These are phyloP conservation scores for Stenodema calcarata DNA, from an alignment of 2,888 invertebrate species.

Conservation along the genomic window DNA sequence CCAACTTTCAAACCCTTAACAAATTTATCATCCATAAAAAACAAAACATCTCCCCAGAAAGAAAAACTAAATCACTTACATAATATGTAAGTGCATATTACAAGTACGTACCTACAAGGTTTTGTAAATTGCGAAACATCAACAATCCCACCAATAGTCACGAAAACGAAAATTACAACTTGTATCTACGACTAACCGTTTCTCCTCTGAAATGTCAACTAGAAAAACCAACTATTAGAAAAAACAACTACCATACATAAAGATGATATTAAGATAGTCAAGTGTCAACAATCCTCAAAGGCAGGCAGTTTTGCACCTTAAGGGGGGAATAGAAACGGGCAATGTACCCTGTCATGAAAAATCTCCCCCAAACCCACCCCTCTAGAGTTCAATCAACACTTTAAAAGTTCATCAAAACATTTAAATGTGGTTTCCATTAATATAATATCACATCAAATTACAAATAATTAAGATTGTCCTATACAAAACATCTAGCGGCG, in stretches of 20 bases:
- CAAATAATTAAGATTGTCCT: constrained; percentile 57
- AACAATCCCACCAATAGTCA: background rate
- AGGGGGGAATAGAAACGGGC: background rate
- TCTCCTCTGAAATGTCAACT: background rate
- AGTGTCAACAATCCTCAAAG: background rate
- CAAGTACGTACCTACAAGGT: background rate
- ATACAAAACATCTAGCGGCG: constrained; percentile 56
- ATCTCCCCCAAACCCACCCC: background rate
- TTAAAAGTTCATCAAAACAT: constrained; percentile 1
- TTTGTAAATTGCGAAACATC: background rate
- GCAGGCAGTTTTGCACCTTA: background rate
- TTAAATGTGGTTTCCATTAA: constrained; percentile 22
- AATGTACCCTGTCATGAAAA: constrained; percentile 34
- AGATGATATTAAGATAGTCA: background rate
- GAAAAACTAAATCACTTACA: background rate
- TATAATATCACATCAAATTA: constrained; percentile 57
- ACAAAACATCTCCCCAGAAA: background rate
- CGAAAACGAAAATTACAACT: background rate
- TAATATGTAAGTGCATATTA: too few relatives aligned
- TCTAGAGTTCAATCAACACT: background rate
- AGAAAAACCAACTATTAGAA: background rate
- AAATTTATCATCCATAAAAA: background rate
- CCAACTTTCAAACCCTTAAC: background rate
- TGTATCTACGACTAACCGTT: background rate
- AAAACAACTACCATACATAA: background rate